Base-by-base conservation (phyloP, 2,113 vertebrate species). In the Ranitomeya imitator region DNA sequence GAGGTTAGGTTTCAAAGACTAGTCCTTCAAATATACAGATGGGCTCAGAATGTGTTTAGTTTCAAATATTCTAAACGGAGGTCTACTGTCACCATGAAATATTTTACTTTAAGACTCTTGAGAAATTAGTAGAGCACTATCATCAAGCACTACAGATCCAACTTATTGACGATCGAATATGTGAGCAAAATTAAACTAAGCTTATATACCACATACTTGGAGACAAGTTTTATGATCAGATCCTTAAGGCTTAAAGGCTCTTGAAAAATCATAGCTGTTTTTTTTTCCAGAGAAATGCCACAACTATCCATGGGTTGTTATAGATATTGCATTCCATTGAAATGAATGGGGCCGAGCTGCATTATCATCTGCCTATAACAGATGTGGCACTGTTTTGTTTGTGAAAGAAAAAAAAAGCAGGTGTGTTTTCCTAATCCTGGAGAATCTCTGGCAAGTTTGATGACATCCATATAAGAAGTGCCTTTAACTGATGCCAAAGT, bases 401-500 rank as follows among this genome's bases (percentile, higher is more conserved):
- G 37, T 45, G 37, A 45, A 45, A 45, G 3, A 45, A 31, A 0
- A 16, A 15, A 23, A 31, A 26, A 18, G 65, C 26, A 16, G 31
- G 4, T 31, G 16, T 37, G 31, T 37, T 73, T 37, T 51, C 37
- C 23, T 37, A 73, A 73, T 7, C 69, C 21, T 37, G 31, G 67
- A 71, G 0, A 71, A 14, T 71, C 4, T 15, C 79, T 16, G 63
- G 0, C 31, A 45, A 21, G 4, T 67, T 26, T 77, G 65, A 74
- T 63, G 10, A 16, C 45, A 60, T 7, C 15, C 37, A 57, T 88
- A 8, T 31, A 55, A 77, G 13, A 54, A 82, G 87, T 89, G 87
- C 87, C 87, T 88, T 88, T 84, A 60, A 77, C 37, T 57, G 8
- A 88, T 83, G 87, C 87, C 87, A 84, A 79, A 79, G 10, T 19